Percentiles rank a stretch among this genome's conserved stretches.
Conservation (phyloP, 2,797 vertebrate genomes). For the Carapus acus region DNA sequence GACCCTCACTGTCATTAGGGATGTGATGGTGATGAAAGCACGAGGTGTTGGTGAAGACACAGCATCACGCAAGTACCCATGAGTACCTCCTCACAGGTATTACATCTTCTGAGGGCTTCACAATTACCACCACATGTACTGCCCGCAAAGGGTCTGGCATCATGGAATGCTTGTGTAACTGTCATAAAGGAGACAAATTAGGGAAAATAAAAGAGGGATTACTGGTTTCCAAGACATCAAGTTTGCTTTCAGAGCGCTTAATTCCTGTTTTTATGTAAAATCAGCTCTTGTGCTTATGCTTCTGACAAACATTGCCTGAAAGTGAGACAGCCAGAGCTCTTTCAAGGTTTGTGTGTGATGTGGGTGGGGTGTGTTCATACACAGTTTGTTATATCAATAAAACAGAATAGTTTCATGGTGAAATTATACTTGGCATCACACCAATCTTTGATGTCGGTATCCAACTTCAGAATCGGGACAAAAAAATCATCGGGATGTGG, state of each 20-base stretch:
- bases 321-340: constrained; percentile 52
- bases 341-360: constrained; percentile 44
- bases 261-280: constrained; percentile 48
- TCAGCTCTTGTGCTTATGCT: constrained; percentile 47
- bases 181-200: not conserved
- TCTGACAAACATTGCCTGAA: constrained; percentile 37
- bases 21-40: constrained; percentile 3
- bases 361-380: constrained; percentile 50
- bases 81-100: not conserved
- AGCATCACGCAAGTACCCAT: too few species aligned
- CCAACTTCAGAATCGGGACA: not conserved
- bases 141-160: not conserved
- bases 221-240: constrained; percentile 25
- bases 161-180: not conserved
- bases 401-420: constrained; percentile 50
- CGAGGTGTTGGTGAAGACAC: not conserved
- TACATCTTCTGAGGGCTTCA: not conserved
- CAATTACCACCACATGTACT: not conserved
- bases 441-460: constrained; percentile 11
- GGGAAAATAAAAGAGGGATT: not conserved
- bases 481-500: constrained; percentile 21
- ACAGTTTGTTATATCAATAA: constrained; percentile 40
- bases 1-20: constrained; percentile 8
- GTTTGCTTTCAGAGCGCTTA: constrained; percentile 43
- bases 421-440: constrained; percentile 36